Percentiles rank a stretch among this genome's conserved stretches.
These are phyloP conservation scores for Morpho achilles DNA, from an alignment of 2,888 invertebrate species.

Conservation along the genomic window DNA sequence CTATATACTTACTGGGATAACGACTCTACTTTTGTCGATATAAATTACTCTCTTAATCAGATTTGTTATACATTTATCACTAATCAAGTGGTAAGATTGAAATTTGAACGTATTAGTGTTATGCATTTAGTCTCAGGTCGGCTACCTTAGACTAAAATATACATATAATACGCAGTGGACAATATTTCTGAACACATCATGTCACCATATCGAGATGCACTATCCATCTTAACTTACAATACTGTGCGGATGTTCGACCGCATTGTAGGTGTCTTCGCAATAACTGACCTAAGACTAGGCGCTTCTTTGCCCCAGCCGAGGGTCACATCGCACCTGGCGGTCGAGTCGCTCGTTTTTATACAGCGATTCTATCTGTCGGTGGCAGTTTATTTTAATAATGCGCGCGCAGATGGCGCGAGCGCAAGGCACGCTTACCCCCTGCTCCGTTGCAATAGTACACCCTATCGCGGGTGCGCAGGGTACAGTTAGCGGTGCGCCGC, in stretches of 20 bases:
- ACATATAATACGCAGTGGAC: too few species aligned
- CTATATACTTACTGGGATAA: too few species aligned
- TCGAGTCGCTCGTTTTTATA: slow-evolving; percentile 50
- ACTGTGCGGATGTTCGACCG: slow-evolving; percentile 40
- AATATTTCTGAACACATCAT: too few species aligned
- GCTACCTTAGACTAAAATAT: too few species aligned
- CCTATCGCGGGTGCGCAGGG: slow-evolving; percentile 50
- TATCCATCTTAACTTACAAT: too few species aligned
- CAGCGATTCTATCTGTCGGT: slow-evolving; percentile 54
- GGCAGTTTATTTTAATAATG: slow-evolving; percentile 71
- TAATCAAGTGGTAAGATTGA: too few species aligned
- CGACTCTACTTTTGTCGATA: too few species aligned
- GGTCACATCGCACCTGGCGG: slow-evolving; percentile 64
- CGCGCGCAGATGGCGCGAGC: slow-evolving; percentile 71
- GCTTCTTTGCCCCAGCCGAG: slow-evolving; percentile 43
- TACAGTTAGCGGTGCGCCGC: slow-evolving; percentile 47
- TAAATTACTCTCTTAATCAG: too few species aligned
- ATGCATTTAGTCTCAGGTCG: too few species aligned
- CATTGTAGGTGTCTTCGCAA: slow-evolving; percentile 39
- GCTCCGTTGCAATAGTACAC: slow-evolving; percentile 45
- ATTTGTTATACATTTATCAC: too few species aligned
- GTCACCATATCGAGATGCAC: too few species aligned
- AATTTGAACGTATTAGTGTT: too few species aligned
- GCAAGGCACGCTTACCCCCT: slow-evolving; percentile 35
- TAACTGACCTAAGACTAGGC: slow-evolving; percentile 70